Evolutionary conservation across 2,113 vertebrate genomes (phyloP), one percentile per base, ranked within the genome.

Genomic region (Sialia sialis): DNA sequence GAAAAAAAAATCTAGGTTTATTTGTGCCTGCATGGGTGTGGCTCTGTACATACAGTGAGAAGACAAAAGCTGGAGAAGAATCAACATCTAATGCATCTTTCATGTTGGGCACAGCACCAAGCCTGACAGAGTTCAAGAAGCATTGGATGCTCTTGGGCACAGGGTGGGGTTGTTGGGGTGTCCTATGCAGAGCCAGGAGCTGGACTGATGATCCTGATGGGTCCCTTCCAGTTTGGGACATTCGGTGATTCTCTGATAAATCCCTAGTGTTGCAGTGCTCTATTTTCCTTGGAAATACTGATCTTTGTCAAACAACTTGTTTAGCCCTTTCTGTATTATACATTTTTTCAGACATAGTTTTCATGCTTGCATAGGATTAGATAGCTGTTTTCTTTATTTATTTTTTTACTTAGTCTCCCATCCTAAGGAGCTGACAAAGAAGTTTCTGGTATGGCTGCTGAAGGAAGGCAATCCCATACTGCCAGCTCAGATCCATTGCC

Each of bases 201-300:
- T 32, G 14, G 26, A 26, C 36, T 32, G 32, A 51, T 43, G 21
- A 32, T 51, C 62, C 44, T 58, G 46, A 20, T 38, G 32, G 4
- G 7, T 44, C 21, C 11, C 17, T 51, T 86, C 26, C 18, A 14
- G 0, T 13, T 36, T 0, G 0, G 26, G 26, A 51, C 19, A 22
- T 26, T 49, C 16, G 25, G 34, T 39, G 11, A 27, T 74, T 29
- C 49, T 39, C 19, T 36, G 26, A 51, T 21, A 59, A 41, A 70
- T 51, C 63, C 26, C 13, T 59, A 26, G 19, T 46, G 10, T 22
- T 46, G 8, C 9, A 64, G 16, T 38, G 22, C 4, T 70, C 10
- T 63, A 0, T 46, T 84, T 69, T 70, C 13, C 32, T 46, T 48
- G 17, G 38, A 89, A 88, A 26, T 36, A 21, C 3, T 39, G 6